These are phyloP conservation scores for Liparis tanakae DNA, from an alignment of 2,797 vertebrate genomes.

Conservation along the genomic window DNA sequence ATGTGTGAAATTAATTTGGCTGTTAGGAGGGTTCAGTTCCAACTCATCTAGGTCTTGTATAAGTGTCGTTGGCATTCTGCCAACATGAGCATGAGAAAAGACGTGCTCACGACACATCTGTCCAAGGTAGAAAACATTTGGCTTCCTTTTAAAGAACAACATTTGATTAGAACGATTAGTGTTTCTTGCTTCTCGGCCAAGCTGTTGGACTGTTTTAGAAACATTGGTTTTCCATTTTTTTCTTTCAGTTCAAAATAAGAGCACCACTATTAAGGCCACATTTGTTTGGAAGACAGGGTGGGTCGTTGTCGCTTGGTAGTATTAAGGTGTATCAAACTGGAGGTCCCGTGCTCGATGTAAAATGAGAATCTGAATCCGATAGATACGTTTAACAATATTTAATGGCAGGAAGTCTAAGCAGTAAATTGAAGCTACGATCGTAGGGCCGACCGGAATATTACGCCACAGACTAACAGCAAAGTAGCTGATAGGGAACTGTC, in stretches of 20 bases:
- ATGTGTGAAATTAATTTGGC: conserved; percentile 1
- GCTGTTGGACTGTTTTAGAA: conserved; percentile 86
- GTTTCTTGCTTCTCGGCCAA: conserved; percentile 86
- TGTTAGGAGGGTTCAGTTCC: conserved; percentile 18
- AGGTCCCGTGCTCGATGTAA: too few species aligned
- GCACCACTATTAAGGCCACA: conserved; percentile 66
- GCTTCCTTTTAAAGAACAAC: conserved; percentile 85
- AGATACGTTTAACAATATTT: too few species aligned
- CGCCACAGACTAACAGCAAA: too few species aligned
- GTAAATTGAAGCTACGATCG: too few species aligned
- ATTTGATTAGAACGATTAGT: conserved; percentile 86
- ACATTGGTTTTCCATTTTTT: conserved; percentile 88
- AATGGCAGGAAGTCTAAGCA: too few species aligned
- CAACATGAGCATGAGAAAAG: conserved; percentile 69
- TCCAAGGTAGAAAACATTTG: conserved; percentile 75
- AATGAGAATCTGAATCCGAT: too few species aligned
- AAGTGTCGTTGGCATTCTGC: conserved; percentile 43
- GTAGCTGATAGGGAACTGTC: too few species aligned
- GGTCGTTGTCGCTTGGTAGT: conserved; percentile 56
- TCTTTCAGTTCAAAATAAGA: conserved; percentile 87
- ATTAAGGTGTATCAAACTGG: too few species aligned
- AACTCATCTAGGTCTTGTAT: conserved; percentile 24
- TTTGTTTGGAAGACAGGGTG: conserved; percentile 70
- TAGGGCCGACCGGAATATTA: too few species aligned
- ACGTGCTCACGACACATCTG: conserved; percentile 78